phyloP scores from a whole-genome alignment of 2,888 invertebrate genomes.

The Heliconius ethilla region DNA sequence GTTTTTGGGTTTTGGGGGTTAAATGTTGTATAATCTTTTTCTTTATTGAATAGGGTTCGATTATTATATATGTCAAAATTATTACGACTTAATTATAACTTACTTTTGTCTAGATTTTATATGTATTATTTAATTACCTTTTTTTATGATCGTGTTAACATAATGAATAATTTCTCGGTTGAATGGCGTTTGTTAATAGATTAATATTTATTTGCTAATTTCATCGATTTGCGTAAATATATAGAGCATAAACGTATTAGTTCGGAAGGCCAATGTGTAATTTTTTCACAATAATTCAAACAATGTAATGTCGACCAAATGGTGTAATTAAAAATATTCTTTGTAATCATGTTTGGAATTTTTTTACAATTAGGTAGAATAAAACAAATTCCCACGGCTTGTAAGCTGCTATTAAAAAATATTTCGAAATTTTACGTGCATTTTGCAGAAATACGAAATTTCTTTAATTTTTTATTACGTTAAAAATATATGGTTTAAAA shows the following conservation, averaged over 20 bases:
- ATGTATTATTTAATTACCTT: background rate
- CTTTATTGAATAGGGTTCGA: background rate
- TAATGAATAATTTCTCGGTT: constrained; percentile 25
- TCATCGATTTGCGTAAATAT: constrained; percentile 46
- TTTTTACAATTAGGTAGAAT: background rate
- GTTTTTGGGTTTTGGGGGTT: background rate
- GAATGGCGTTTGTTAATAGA: constrained; percentile 38
- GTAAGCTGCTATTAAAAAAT: background rate
- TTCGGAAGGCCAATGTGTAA: constrained; percentile 54
- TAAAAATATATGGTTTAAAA: background rate
- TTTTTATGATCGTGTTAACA: background rate
- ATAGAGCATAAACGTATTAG: constrained; percentile 56
- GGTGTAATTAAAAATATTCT: constrained; percentile 20
- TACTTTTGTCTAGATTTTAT: background rate
- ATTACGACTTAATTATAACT: background rate
- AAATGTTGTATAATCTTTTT: background rate
- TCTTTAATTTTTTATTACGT: background rate
- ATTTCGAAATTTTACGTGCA: background rate
- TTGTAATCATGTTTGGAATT: background rate
- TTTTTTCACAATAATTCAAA: constrained; percentile 36
- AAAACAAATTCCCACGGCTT: background rate
- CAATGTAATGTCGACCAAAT: constrained; percentile 20
- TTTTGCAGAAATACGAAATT: too few species aligned
- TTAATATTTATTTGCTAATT: constrained; percentile 46
- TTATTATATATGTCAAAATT: background rate